Evolutionary conservation across 2,888 invertebrate species (phyloP).

Genomic region (Thymelicus acteon): DNA sequence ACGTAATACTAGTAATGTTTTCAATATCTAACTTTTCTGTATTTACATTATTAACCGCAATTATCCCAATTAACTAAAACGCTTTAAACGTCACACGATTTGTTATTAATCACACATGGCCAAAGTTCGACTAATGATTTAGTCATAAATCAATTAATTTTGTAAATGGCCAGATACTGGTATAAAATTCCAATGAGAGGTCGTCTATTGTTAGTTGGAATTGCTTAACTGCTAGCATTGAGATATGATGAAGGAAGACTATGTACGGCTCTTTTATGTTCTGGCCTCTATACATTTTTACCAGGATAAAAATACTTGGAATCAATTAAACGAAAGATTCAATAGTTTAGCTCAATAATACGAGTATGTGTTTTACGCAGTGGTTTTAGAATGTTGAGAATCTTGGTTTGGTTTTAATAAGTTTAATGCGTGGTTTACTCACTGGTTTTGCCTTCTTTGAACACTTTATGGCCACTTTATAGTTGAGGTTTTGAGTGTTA

Average conservation of each 20-base stretch:
- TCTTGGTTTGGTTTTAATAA: constrained; percentile 10
- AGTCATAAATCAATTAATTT: constrained; percentile 60
- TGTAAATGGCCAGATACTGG: constrained; percentile 55
- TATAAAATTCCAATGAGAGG: constrained; percentile 59
- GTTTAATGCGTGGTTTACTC: background rate
- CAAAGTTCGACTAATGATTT: constrained; percentile 44
- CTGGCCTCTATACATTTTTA: constrained; percentile 52
- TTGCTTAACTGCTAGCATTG: constrained; percentile 57
- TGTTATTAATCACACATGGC: constrained; percentile 22
- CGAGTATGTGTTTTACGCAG: constrained; percentile 1
- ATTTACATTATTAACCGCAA: background rate
- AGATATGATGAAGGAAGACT: constrained; percentile 53
- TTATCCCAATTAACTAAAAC: background rate
- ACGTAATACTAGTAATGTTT: no score
- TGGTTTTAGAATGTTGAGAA: background rate
- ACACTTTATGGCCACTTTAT: constrained; percentile 1
- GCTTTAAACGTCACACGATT: background rate
- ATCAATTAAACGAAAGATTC: constrained; percentile 44
- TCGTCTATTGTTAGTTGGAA: constrained; percentile 62
- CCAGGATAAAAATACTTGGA: constrained; percentile 50
- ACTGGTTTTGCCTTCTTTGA: background rate
- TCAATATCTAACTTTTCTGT: background rate
- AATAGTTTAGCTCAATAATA: constrained; percentile 8
- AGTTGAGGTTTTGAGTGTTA: background rate
- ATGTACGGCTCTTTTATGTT: constrained; percentile 50